Conservation (phyloP, 2,888 invertebrate genomes). For the Scaptomyza caliginosa region DNA sequence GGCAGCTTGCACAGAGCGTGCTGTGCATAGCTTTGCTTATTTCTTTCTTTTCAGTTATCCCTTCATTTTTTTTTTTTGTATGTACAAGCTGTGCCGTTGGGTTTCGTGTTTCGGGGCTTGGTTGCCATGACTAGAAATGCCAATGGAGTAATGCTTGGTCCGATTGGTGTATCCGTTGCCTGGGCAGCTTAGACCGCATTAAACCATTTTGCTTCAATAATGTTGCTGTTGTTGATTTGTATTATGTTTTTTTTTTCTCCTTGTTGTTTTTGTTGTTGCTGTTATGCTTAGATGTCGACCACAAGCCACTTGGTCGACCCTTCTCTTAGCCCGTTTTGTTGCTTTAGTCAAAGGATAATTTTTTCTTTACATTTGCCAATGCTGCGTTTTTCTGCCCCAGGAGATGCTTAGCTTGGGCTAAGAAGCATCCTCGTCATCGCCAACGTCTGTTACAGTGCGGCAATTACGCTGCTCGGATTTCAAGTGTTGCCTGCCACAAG, state of each 20-base stretch:
- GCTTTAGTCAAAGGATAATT: conserved; percentile 43
- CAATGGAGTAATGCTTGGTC: conserved; percentile 31
- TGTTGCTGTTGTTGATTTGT: conserved; percentile 56
- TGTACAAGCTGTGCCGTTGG: too few relatives aligned
- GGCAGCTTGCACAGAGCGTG: conserved; percentile 24
- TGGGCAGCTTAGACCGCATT: conserved; percentile 66
- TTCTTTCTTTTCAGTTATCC: not conserved
- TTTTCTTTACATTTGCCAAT: conserved; percentile 17
- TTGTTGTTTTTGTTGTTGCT: conserved; percentile 31
- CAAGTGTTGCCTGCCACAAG: conserved; percentile 61
- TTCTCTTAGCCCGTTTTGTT: not conserved
- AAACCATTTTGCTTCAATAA: conserved; percentile 65
- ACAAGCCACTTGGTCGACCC: conserved; percentile 9
- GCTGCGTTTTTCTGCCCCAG: conserved; percentile 41
- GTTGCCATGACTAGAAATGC: conserved; percentile 70
- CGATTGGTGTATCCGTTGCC: conserved; percentile 40
- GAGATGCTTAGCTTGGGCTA: conserved; percentile 55
- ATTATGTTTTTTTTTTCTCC: too few relatives aligned
- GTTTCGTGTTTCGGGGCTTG: conserved; percentile 10
- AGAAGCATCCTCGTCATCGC: conserved; percentile 65
- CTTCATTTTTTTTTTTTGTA: too few relatives aligned
- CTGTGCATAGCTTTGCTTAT: conserved; percentile 16
- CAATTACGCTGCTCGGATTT: conserved; percentile 68
- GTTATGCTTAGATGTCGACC: conserved; percentile 39
- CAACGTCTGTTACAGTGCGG: conserved; percentile 51